Evolutionary conservation across 2,888 invertebrate genomes (phyloP).

Genomic region (Andrena praecox): DNA sequence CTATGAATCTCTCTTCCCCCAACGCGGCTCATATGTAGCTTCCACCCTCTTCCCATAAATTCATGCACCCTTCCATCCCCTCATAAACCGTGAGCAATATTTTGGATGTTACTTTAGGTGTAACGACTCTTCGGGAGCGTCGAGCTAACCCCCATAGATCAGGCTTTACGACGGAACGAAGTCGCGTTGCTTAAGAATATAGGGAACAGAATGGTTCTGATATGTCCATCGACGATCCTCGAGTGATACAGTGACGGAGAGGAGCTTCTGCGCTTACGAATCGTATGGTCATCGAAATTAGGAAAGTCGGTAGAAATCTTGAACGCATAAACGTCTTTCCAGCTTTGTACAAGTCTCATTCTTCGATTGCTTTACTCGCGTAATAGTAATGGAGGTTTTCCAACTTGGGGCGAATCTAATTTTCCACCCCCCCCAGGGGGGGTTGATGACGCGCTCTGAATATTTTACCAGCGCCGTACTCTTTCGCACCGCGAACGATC

Average conservation of each 20-base stretch:
- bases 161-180: slow-evolving; percentile 28
- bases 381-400: slow-evolving; percentile 71
- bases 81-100: slow-evolving; percentile 65
- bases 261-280: too few species aligned
- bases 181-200: background rate
- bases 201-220: too few species aligned
- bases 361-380: slow-evolving; percentile 63
- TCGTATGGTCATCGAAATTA: too few species aligned
- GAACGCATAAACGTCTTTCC: slow-evolving; percentile 50
- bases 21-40: slow-evolving; percentile 34
- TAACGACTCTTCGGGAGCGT: slow-evolving; percentile 51
- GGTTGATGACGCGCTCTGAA: slow-evolving; percentile 68
- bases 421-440: slow-evolving; percentile 52
- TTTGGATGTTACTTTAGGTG: slow-evolving; percentile 44
- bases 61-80: slow-evolving; percentile 58
- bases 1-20: slow-evolving; percentile 25
- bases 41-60: slow-evolving; percentile 61
- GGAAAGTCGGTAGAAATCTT: slow-evolving; percentile 3
- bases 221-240: too few species aligned
- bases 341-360: slow-evolving; percentile 57
- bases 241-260: too few species aligned
- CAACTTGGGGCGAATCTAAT: slow-evolving; percentile 72
- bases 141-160: slow-evolving; percentile 39
- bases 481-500: slow-evolving; percentile 52
- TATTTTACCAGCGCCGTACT: slow-evolving; percentile 66